phyloP scores from a whole-genome alignment of 2,797 vertebrate genomes.

The Echeneis naucrates region DNA sequence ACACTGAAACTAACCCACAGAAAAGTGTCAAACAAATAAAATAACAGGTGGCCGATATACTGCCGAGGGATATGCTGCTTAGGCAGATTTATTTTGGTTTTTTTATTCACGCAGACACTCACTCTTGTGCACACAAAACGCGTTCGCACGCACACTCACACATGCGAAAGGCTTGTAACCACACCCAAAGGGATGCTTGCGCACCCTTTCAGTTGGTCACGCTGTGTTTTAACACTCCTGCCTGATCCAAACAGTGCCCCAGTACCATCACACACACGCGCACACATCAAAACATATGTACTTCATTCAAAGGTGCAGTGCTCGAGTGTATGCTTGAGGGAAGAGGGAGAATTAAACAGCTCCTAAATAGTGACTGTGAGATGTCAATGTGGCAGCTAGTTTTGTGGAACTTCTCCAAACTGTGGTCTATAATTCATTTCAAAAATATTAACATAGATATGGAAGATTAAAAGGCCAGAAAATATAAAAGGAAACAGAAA shows the following conservation, averaged over 20 bases:
- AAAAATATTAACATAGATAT: constrained; percentile 54
- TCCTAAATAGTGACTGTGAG: constrained; percentile 62
- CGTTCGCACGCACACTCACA: constrained; percentile 44
- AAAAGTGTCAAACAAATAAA: constrained; percentile 56
- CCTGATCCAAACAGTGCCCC: constrained; percentile 73
- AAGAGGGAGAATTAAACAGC: constrained; percentile 69
- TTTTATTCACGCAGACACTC: constrained; percentile 71
- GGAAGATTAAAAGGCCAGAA: constrained; percentile 65
- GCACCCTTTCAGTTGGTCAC: constrained; percentile 75
- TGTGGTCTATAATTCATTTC: constrained; percentile 22
- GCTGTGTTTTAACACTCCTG: constrained; percentile 73
- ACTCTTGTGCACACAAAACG: constrained; percentile 53
- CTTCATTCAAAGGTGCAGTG: constrained; percentile 59
- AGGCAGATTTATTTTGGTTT: constrained; percentile 85
- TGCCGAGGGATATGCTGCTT: constrained; percentile 75
- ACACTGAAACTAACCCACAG: constrained; percentile 75
- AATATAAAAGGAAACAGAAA: constrained; percentile 61
- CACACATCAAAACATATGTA: constrained; percentile 48
- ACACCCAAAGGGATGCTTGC: constrained; percentile 79
- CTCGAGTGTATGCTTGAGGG: constrained; percentile 55
- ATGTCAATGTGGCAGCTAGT: constrained; percentile 63
- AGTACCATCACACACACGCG: constrained; percentile 62
- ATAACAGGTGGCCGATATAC: constrained; percentile 75
- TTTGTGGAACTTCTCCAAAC: constrained; percentile 32
- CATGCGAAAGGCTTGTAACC: constrained; percentile 83